Conservation (phyloP, 2,797 vertebrate genomes). For the Aphelocoma californica region DNA sequence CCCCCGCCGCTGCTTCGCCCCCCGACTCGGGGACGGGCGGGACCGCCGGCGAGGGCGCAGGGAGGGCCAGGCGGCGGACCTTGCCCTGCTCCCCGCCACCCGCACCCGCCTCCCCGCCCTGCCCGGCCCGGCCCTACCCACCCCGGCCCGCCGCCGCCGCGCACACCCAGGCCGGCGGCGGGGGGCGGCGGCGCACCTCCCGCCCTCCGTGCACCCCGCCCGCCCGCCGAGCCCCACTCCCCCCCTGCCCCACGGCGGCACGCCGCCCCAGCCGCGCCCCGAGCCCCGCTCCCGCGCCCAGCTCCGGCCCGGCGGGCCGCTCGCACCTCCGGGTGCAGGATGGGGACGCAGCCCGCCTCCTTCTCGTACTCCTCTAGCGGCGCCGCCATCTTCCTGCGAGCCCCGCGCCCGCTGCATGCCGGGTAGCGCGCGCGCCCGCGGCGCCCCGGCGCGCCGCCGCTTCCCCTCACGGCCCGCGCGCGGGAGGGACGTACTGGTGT, state of each 20-base stretch:
- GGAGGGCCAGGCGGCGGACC: too few species aligned
- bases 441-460: neutral
- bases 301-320: neutral
- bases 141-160: neutral
- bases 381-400: constrained; percentile 95
- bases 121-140: neutral
- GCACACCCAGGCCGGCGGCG: neutral
- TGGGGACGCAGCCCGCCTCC: constrained; percentile 93
- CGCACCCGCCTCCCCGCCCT: neutral
- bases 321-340: constrained; percentile 94
- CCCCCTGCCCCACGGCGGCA: too few species aligned
- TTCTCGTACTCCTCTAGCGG: constrained; percentile 94
- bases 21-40: neutral
- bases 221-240: neutral
- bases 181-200: neutral
- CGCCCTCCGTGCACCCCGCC: neutral
- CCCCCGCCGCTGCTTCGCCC: neutral
- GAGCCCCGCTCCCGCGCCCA: neutral
- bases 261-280: neutral
- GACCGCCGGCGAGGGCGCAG: neutral
- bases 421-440: constrained; percentile 78
- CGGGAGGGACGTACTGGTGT: accelerated
- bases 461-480: too few species aligned
- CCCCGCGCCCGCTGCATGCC: constrained; percentile 89
- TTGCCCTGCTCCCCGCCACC: neutral